Conservation (phyloP, 2,888 invertebrate species). For the Cantharis rustica region DNA sequence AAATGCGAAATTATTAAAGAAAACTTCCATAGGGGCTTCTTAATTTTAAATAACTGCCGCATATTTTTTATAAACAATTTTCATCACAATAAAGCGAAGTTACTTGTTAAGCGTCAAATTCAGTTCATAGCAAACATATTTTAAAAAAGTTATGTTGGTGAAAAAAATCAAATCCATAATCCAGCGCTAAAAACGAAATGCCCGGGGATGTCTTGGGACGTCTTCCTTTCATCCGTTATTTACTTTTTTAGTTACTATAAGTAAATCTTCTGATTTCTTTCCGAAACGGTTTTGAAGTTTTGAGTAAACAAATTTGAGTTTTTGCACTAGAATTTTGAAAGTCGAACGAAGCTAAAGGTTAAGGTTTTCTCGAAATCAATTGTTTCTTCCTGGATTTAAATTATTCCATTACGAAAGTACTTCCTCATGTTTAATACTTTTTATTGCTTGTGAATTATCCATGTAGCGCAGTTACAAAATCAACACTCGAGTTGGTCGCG, state of each 20-base stretch:
- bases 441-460: not conserved
- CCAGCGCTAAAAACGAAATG: not conserved
- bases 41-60: not conserved
- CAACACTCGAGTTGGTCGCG: not conserved
- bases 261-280: not conserved
- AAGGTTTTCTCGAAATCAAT: not conserved
- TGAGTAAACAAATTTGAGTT: not conserved
- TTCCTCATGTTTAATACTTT: not conserved
- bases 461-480: not conserved
- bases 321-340: not conserved
- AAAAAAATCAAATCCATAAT: not conserved
- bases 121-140: not conserved
- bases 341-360: not conserved
- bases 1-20: not conserved
- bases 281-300: not conserved
- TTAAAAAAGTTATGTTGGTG: not conserved
- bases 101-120: not conserved
- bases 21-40: not conserved
- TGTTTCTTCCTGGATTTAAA: not conserved
- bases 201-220: not conserved
- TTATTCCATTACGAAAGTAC: not conserved
- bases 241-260: not conserved
- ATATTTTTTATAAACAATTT: not conserved
- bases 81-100: not conserved
- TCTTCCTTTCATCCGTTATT: not conserved